These are phyloP conservation scores for Thaumatotibia leucotreta DNA, from an alignment of 1,140 invertebrate genomes.

Conservation along the genomic window DNA sequence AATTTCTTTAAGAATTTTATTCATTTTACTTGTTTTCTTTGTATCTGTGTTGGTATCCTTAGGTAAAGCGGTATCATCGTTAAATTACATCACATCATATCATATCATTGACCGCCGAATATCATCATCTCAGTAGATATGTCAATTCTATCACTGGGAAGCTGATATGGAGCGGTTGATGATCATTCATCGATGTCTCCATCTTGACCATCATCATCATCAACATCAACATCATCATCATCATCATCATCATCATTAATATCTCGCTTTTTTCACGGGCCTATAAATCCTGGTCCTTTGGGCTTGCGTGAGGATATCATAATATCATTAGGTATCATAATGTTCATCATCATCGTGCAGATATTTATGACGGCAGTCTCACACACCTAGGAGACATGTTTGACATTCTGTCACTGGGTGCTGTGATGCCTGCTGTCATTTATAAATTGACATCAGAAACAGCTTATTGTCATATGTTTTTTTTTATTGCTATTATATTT, in stretches of 20 bases:
- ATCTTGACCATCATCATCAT: neutral
- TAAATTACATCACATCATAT: neutral
- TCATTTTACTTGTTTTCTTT: neutral
- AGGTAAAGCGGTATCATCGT: neutral
- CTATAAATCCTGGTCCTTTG: too few relatives aligned
- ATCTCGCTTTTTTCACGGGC: too few relatives aligned
- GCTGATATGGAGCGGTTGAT: neutral
- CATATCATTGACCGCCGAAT: neutral
- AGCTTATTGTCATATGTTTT: neutral
- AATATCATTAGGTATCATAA: too few relatives aligned
- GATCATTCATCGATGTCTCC: neutral
- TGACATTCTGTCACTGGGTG: conserved; percentile 18
- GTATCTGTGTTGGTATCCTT: neutral
- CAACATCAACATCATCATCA: neutral
- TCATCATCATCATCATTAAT: too few relatives aligned
- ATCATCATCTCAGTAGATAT: neutral
- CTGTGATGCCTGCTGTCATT: neutral
- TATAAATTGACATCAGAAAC: neutral
- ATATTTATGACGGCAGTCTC: neutral
- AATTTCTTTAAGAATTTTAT: too few relatives aligned
- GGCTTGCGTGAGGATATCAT: too few relatives aligned
- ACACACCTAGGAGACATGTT: conserved; percentile 30
- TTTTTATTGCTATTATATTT: too few relatives aligned
- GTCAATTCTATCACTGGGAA: neutral
- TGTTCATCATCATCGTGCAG: too few relatives aligned